Evolutionary conservation across 37 sponge, comb jelly and placozoan genomes (phyloP), one percentile per base, ranked within the genome.

Genomic region (Spongilla lacustris): DNA sequence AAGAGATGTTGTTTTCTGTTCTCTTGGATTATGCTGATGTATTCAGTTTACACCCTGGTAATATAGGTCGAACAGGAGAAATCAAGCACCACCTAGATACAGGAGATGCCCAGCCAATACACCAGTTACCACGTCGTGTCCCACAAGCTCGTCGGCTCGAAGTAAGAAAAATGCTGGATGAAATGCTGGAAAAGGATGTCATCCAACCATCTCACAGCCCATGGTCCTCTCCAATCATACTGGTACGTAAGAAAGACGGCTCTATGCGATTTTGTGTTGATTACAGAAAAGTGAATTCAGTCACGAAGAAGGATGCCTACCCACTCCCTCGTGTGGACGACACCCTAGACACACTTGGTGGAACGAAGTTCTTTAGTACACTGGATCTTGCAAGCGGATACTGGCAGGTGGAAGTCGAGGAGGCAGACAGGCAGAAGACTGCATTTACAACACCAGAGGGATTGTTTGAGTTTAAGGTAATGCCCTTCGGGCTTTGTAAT

Each of bases 31-130:
- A 85, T 67, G 38, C 38, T 13, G 85, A 85, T 41, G 48, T 85
- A 9, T 77, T 85, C 67, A 77, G 77, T 38, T 14, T 28, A 24
- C 17, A 21, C 17, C 48, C 85, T 21, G 28, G 23, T 68, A 69
- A 85, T 24, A 68, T 77, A 13, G 78, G 85, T 25, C 66, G 35
- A 13, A 85, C 85, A 36, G 67, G 34, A 21, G 27, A 26, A 27
- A 21, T 85, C n/a, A 33, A 21, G 24, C 85, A 85, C 89, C 21
- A 41, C 68, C 78, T 91, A 11, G 75, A 91, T 31, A 86, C 87
- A 35, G 92, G 92, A 24, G 80, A 86, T 25, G 78, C 77, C 46
- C 36, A 79, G 28, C 92, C 92, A 13, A 82, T 91, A 11, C 27
- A 50, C 48, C 92, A 91, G 69, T 49, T 71, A 32, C 86, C 88